These are phyloP conservation scores for Tetramorium parvispinum DNA, from an alignment of 1,140 invertebrate species.

Conservation along the genomic window DNA sequence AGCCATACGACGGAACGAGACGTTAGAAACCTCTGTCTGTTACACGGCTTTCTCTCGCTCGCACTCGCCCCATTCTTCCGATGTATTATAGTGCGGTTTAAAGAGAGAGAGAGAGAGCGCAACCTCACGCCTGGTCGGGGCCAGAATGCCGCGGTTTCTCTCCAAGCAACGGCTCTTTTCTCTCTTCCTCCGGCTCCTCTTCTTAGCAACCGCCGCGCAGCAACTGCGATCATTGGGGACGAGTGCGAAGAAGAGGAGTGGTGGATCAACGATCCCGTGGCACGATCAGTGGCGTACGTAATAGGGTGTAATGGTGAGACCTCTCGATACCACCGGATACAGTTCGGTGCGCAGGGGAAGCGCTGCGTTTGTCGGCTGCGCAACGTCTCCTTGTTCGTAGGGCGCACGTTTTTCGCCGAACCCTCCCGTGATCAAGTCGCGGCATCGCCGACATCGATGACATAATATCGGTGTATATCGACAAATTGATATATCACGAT, in stretches of 20 bases:
- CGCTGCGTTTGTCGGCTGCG: constrained; percentile 12
- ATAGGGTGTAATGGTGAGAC: constrained; percentile 60
- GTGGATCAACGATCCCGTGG: constrained; percentile 57
- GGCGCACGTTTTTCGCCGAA: constrained; percentile 19
- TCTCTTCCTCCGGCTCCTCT: constrained; percentile 12
- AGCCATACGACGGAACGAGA: constrained; percentile 1
- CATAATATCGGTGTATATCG: constrained; percentile 32
- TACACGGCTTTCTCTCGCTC: constrained; percentile 41
- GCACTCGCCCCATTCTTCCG: constrained; percentile 39
- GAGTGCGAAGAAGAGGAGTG: constrained; percentile 62
- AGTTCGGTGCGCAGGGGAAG: background rate
- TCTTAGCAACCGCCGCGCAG: constrained; percentile 41
- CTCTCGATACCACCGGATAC: constrained; percentile 52
- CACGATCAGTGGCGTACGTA: constrained; percentile 57
- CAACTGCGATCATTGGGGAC: constrained; percentile 48
- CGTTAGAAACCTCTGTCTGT: constrained; percentile 10
- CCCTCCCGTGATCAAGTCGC: background rate
- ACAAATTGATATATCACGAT: constrained; percentile 30
- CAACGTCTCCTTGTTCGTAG: constrained; percentile 28
- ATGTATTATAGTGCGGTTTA: constrained; percentile 52
- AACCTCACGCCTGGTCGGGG: constrained; percentile 31
- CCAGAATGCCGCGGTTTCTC: constrained; percentile 54
- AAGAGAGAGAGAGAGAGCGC: constrained; percentile 53
- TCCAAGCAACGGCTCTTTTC: constrained; percentile 30
- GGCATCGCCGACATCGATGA: constrained; percentile 46